phyloP scores from a whole-genome alignment of 2,888 invertebrate species.

The Beris chalybata region DNA sequence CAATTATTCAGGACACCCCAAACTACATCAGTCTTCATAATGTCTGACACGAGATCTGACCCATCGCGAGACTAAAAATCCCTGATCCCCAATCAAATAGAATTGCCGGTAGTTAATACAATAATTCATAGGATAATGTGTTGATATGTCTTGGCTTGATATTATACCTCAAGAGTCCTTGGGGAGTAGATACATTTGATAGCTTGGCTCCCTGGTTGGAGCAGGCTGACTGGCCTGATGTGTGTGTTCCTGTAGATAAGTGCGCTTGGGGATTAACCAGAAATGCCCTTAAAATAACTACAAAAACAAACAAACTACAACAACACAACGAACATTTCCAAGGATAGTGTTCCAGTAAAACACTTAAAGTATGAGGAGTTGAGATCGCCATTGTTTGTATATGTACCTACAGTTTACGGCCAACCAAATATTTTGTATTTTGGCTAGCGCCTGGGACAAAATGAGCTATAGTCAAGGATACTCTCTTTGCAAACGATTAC shows the following conservation, averaged over 20 bases:
- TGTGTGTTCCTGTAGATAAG: conserved; percentile 31
- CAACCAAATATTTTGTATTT: too few relatives aligned
- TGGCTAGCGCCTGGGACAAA: not conserved
- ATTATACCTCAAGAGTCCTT: conserved; percentile 29
- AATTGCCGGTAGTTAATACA: conserved; percentile 39
- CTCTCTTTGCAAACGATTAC: not conserved
- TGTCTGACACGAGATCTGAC: not conserved
- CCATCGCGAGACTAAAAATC: conserved; percentile 29
- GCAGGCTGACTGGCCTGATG: conserved; percentile 2
- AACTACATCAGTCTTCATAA: too few relatives aligned
- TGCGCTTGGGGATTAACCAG: conserved; percentile 31
- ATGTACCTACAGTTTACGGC: too few relatives aligned
- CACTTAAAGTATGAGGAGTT: too few relatives aligned
- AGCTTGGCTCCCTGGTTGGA: too few relatives aligned
- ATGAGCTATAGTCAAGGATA: not conserved
- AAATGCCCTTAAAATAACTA: conserved; percentile 9
- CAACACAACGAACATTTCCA: too few relatives aligned
- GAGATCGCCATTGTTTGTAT: too few relatives aligned
- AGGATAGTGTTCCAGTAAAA: too few relatives aligned
- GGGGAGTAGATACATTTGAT: conserved; percentile 5
- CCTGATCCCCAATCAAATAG: conserved; percentile 36
- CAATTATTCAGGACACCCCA: too few relatives aligned
- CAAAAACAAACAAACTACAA: not conserved
- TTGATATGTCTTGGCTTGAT: conserved; percentile 36
- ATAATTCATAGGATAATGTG: conserved; percentile 39